phyloP scores from a whole-genome alignment of 2,888 invertebrate genomes.

The Drosophila recens region DNA sequence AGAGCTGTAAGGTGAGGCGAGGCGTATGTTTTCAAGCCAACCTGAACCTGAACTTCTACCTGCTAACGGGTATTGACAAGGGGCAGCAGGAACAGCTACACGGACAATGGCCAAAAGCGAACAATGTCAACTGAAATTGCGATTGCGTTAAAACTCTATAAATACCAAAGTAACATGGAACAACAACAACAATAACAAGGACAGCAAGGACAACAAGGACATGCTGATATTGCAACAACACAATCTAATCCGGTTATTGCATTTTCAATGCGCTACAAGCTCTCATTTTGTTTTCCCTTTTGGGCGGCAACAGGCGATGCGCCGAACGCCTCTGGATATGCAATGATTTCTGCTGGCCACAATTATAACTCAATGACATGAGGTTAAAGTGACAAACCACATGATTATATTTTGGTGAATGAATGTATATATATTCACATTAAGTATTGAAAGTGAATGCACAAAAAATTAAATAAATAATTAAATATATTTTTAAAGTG shows the following conservation, averaged over 20 bases:
- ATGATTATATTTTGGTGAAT: too few relatives aligned
- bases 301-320: conserved; percentile 10
- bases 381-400: conserved; percentile 2
- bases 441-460: background rate
- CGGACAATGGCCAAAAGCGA: conserved; percentile 65
- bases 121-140: conserved; percentile 80
- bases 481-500: background rate
- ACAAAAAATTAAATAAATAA: background rate
- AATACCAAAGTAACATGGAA: conserved; percentile 79
- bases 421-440: too few relatives aligned
- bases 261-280: conserved; percentile 79
- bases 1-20: background rate
- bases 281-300: conserved; percentile 53
- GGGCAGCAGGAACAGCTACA: conserved; percentile 27
- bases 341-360: conserved; percentile 16
- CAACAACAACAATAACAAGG: conserved; percentile 36
- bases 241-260: conserved; percentile 82
- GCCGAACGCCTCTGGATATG: conserved; percentile 3
- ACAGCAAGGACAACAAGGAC: conserved; percentile 29
- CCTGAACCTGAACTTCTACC: conserved; percentile 37
- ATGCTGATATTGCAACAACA: conserved; percentile 66
- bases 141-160: conserved; percentile 83
- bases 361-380: conserved; percentile 24
- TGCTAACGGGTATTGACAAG: conserved; percentile 60
- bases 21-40: conserved; percentile 8